Evolutionary conservation across 1,140 invertebrate species (phyloP).

Genomic region (Drosophila orena): DNA sequence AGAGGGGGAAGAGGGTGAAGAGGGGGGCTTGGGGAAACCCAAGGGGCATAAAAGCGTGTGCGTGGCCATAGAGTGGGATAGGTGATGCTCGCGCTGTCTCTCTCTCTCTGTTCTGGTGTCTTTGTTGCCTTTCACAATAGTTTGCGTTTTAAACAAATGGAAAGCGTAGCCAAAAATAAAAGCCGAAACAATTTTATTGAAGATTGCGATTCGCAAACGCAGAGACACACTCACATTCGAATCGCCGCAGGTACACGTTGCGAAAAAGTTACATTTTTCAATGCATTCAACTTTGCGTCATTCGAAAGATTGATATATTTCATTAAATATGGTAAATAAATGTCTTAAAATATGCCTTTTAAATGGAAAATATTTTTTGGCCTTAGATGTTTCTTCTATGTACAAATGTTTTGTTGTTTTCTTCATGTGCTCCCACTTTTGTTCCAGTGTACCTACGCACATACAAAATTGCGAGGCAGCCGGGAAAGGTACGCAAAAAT

Average conservation of each 20-base stretch:
- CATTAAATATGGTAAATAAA: no score
- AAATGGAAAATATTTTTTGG: no score
- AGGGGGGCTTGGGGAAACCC: conserved; percentile 26
- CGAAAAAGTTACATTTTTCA: neutral
- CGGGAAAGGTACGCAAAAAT: conserved; percentile 76
- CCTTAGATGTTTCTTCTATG: no score
- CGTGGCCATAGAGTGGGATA: conserved; percentile 31
- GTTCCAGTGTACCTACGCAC: neutral
- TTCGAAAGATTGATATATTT: no score
- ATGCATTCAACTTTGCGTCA: no score
- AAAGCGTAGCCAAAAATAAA: conserved; percentile 75
- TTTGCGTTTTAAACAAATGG: conserved; percentile 81
- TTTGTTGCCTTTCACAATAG: conserved; percentile 68
- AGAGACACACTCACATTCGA: conserved; percentile 19
- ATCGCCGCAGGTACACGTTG: conserved; percentile 2
- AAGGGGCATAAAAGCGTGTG: conserved; percentile 59
- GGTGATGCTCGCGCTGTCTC: conserved; percentile 18
- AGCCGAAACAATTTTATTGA: conserved; percentile 78
- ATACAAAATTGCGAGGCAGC: conserved; percentile 41
- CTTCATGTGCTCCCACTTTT: neutral
- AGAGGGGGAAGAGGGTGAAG: neutral
- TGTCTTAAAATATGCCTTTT: no score
- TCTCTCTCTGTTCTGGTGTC: conserved; percentile 17
- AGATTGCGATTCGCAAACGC: conserved; percentile 70
- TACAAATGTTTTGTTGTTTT: no score